Evolutionary conservation across 37 sponge, comb jelly and placozoan genomes (phyloP).

Genomic region (Oopsacas minuta): DNA sequence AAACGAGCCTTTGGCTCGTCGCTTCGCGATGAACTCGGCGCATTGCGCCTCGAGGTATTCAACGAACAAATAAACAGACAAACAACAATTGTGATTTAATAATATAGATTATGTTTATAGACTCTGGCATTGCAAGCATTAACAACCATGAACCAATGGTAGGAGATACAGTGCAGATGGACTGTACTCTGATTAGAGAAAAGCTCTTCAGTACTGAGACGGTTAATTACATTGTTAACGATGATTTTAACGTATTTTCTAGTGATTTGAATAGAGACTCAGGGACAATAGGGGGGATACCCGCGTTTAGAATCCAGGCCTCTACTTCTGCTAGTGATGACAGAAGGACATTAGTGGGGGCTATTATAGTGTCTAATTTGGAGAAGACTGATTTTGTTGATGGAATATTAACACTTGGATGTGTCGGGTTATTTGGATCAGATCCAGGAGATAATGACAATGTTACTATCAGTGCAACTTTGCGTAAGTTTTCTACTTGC

Average conservation of each 20-base stretch:
- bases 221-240: conserved; percentile 11
- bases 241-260: not conserved
- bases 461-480: not conserved
- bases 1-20: too few species aligned
- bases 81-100: too few species aligned
- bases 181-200: not conserved
- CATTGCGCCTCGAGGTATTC: too few species aligned
- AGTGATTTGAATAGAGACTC: not conserved
- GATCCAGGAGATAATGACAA: not conserved
- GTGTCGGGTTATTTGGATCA: not conserved
- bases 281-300: not conserved
- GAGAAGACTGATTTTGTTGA: not conserved
- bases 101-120: too few species aligned
- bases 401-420: not conserved
- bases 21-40: too few species aligned
- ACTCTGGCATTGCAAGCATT: not conserved
- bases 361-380: not conserved
- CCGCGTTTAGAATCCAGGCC: not conserved
- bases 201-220: not conserved
- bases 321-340: not conserved
- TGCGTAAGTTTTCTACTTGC: too few species aligned
- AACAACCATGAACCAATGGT: not conserved
- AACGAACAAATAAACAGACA: too few species aligned
- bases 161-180: not conserved
- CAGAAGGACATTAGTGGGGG: not conserved